Evolutionary conservation across 2,797 vertebrate species (phyloP).

Genomic region (Phylloscopus collybita): DNA sequence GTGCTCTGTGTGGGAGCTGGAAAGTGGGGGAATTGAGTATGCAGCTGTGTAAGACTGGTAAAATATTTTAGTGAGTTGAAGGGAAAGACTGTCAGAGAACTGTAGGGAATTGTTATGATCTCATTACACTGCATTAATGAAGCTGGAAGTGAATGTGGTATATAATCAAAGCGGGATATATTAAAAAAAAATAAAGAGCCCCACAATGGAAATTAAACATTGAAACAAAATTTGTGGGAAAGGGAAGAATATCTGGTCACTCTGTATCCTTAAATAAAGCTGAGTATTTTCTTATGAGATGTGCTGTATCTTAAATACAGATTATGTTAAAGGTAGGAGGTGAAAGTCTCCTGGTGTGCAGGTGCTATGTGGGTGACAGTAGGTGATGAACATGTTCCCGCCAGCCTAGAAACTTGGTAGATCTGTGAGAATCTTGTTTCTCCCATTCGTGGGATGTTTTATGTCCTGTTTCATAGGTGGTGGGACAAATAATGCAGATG

Average conservation of each 20-base stretch:
- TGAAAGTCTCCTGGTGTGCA: neutral
- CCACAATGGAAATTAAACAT: neutral
- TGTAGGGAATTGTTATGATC: neutral
- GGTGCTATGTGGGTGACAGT: neutral
- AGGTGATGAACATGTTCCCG: neutral
- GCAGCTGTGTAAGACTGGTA: neutral
- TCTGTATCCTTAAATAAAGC: neutral
- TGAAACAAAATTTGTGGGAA: neutral
- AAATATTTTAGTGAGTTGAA: neutral
- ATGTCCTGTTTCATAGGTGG: neutral
- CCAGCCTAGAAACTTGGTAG: neutral
- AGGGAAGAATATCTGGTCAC: neutral
- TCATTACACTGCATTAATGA: neutral
- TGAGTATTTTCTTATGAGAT: neutral
- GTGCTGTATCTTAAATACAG: neutral
- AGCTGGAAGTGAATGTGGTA: neutral
- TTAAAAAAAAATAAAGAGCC: neutral
- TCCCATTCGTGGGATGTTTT: neutral
- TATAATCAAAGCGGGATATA: neutral
- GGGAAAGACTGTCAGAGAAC: neutral
- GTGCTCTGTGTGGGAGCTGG: neutral
- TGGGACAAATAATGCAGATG: neutral
- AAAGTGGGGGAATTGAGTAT: neutral
- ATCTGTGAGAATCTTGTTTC: neutral
- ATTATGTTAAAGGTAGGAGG: neutral